A percentile compares a stretch with the other conserved stretches of the same genome.
Conservation (phyloP, 2,888 invertebrate species). For the Clusia tigrina region DNA sequence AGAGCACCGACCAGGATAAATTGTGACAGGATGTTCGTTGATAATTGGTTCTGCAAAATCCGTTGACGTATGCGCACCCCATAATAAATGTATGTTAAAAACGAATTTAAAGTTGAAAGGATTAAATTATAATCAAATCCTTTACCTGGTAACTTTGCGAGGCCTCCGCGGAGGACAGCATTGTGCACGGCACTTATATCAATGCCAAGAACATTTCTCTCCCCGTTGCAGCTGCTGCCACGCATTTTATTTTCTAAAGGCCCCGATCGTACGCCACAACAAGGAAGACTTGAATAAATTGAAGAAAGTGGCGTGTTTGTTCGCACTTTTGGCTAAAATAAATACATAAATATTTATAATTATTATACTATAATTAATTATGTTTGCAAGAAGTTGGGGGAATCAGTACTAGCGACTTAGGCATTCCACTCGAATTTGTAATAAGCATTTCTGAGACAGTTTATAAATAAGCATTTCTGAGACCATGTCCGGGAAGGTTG, state of each 20-base stretch:
- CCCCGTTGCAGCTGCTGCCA: slow-evolving; percentile 59
- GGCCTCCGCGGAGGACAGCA: slow-evolving; percentile 62
- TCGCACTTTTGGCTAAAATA: slow-evolving; percentile 61
- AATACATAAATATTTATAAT: background rate
- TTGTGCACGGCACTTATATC: slow-evolving; percentile 65
- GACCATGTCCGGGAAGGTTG: no score
- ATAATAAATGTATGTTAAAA: background rate
- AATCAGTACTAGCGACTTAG: no score
- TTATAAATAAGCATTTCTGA: no score
- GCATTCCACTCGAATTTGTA: no score
- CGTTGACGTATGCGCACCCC: no score
- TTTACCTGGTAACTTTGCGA: slow-evolving; percentile 62
- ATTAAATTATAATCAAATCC: background rate
- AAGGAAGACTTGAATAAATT: slow-evolving; percentile 65
- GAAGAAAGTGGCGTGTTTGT: slow-evolving; percentile 49
- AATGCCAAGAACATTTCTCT: slow-evolving; percentile 62
- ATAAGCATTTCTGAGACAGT: no score
- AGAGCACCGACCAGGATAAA: slow-evolving; percentile 68
- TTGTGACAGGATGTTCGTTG: slow-evolving; percentile 74
- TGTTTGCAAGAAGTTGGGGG: no score
- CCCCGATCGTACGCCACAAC: slow-evolving; percentile 53
- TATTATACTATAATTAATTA: background rate
- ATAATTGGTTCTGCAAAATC: slow-evolving; percentile 63
- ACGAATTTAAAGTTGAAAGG: background rate
- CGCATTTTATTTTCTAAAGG: slow-evolving; percentile 36